Percentiles rank a stretch among this genome's conserved stretches.
phyloP scores from a whole-genome alignment of 2,888 invertebrate genomes.

The Megaustenia siamemsis region DNA sequence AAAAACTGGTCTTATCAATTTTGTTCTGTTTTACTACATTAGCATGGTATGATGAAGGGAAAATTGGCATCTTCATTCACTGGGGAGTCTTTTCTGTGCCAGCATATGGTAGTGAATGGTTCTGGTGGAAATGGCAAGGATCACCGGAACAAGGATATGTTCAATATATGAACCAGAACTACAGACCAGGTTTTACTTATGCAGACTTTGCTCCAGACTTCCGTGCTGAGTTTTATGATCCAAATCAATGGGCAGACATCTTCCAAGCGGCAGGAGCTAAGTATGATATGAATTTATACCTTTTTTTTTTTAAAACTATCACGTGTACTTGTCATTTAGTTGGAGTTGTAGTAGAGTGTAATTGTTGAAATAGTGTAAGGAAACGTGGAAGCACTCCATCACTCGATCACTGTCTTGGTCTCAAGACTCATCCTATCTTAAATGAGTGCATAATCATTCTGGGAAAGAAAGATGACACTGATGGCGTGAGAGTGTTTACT shows the following conservation, averaged over 20 bases:
- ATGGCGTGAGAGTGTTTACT: no score
- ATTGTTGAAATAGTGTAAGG: no score
- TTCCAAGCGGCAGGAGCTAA: slow-evolving; percentile 92
- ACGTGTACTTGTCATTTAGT: no score
- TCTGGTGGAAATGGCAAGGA: slow-evolving; percentile 89
- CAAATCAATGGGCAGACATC: slow-evolving; percentile 90
- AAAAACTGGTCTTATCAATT: no score
- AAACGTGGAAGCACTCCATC: no score
- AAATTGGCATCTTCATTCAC: slow-evolving; percentile 81
- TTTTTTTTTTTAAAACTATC: no score
- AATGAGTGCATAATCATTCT: no score
- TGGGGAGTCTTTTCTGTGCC: slow-evolving; percentile 81
- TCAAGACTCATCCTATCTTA: no score
- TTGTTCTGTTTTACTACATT: slow-evolving; percentile 59
- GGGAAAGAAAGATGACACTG: no score
- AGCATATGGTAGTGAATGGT: slow-evolving; percentile 87
- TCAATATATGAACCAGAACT: slow-evolving; percentile 89
- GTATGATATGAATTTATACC: slow-evolving; percentile 81
- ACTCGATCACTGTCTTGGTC: no score
- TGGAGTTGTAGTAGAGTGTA: no score
- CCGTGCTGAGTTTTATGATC: slow-evolving; percentile 91
- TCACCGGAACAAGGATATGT: slow-evolving; percentile 65
- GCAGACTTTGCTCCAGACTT: slow-evolving; percentile 93
- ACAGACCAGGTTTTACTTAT: slow-evolving; percentile 91
- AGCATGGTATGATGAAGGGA: slow-evolving; percentile 81